Conservation (phyloP, 2,888 invertebrate genomes). For the Clanis bilineata region DNA sequence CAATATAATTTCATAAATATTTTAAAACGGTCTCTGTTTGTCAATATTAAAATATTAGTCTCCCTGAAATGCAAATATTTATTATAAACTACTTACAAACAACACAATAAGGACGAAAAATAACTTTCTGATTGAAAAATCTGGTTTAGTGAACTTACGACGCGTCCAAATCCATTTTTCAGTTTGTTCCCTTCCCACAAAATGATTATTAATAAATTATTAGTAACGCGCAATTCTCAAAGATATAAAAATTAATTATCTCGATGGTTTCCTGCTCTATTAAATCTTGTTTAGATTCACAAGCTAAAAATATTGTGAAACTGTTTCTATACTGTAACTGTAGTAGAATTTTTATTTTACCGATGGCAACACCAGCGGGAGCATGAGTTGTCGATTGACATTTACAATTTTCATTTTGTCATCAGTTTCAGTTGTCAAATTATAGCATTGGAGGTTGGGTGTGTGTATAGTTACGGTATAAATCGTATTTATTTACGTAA, state of each 20-base stretch:
- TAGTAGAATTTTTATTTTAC: conserved; percentile 16
- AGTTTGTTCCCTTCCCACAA: conserved; percentile 1
- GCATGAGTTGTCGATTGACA: neutral
- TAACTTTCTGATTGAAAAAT: too few species aligned
- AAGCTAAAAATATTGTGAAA: too few species aligned
- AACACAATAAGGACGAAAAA: too few species aligned
- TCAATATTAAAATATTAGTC: conserved; percentile 52
- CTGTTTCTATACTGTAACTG: too few species aligned
- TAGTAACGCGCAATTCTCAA: neutral
- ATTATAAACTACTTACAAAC: too few species aligned
- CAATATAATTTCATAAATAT: conserved; percentile 55
- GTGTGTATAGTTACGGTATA: conserved; percentile 30
- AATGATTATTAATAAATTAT: conserved; percentile 13
- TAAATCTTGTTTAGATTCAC: too few species aligned
- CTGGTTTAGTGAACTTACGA: too few species aligned
- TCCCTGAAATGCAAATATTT: conserved; percentile 45
- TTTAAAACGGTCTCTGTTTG: conserved; percentile 42
- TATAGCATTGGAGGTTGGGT: conserved; percentile 33
- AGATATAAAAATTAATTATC: conserved; percentile 20
- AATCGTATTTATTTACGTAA: conserved; percentile 28
- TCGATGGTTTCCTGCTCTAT: conserved; percentile 21
- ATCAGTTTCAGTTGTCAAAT: conserved; percentile 76
- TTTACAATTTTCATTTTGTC: conserved; percentile 25
- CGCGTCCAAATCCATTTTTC: conserved; percentile 37
- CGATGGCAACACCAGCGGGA: neutral